Conservation (phyloP, 2,113 vertebrate genomes). For the Forbesichthys agassizii region DNA sequence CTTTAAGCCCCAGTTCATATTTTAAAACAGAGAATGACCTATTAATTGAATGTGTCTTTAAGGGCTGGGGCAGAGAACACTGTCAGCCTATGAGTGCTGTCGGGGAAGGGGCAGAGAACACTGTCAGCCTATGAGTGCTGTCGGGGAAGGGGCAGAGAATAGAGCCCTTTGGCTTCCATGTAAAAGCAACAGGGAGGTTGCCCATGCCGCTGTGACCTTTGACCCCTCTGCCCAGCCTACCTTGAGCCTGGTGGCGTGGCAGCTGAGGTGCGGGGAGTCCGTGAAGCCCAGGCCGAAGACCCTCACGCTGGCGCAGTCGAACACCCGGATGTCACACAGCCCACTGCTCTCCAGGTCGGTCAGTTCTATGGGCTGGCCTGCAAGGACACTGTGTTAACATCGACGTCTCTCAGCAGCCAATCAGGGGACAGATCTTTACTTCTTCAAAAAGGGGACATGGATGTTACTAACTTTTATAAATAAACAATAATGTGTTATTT, state of each 20-base stretch:
- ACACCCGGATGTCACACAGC: conserved; percentile 65
- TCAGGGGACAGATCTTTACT: not conserved
- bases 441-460: no score
- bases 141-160: no score
- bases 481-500: no score
- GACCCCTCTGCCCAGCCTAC: conserved; percentile 50
- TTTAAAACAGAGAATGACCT: no score
- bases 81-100: no score
- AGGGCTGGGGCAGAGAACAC: no score
- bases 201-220: not conserved
- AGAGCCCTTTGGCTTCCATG: no score
- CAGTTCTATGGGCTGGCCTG: conserved; percentile 72
- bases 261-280: conserved; percentile 67
- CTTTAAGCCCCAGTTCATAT: no score
- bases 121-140: no score
- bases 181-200: not conserved
- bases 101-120: no score
- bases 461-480: no score
- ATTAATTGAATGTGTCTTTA: no score
- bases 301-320: conserved; percentile 55
- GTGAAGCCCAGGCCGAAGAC: conserved; percentile 68
- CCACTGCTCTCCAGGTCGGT: conserved; percentile 72
- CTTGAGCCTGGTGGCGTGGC: conserved; percentile 70
- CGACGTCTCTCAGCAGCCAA: not conserved
- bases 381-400: not conserved